Conservation (phyloP, 2,888 invertebrate genomes). For the Deilephila elpenor region DNA sequence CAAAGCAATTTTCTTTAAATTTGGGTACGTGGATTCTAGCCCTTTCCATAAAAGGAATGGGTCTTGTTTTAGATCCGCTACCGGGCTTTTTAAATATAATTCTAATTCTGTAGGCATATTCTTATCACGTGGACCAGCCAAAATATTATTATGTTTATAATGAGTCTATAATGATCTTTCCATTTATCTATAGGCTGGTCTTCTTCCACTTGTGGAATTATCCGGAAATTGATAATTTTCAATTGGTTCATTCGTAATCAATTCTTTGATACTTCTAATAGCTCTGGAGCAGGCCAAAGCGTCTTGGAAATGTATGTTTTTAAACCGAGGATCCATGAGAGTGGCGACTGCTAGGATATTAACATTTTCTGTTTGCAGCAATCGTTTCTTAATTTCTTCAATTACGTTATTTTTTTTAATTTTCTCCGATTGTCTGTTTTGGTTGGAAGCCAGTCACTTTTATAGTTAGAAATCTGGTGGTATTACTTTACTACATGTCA, state of each 20-base stretch:
- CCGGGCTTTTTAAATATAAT: too few species aligned
- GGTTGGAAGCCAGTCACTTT: background rate
- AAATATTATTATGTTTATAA: too few species aligned
- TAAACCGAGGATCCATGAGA: conserved; percentile 30
- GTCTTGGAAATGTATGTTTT: conserved; percentile 32
- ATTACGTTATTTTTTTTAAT: conserved; percentile 30
- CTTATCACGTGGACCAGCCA: too few species aligned
- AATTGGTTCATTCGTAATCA: too few species aligned
- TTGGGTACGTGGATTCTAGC: conserved; percentile 1
- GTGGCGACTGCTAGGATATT: conserved; percentile 30
- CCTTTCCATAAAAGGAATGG: too few species aligned
- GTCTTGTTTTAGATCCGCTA: too few species aligned
- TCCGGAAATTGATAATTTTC: too few species aligned
- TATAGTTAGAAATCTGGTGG: background rate
- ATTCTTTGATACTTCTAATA: background rate
- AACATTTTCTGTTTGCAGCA: conserved; percentile 31
- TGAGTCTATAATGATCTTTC: too few species aligned
- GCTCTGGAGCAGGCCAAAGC: conserved; percentile 28
- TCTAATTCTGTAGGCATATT: too few species aligned
- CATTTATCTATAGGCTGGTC: too few species aligned
- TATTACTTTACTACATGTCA: conserved; percentile 30
- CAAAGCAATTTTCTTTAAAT: background rate
- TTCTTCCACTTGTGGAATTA: too few species aligned
- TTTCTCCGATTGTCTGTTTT: conserved; percentile 26
- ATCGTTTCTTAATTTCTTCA: conserved; percentile 35